Evolutionary conservation across 2,113 vertebrate species (phyloP), one percentile per base, ranked within the genome.

Genomic region (Rostratula benghalensis): DNA sequence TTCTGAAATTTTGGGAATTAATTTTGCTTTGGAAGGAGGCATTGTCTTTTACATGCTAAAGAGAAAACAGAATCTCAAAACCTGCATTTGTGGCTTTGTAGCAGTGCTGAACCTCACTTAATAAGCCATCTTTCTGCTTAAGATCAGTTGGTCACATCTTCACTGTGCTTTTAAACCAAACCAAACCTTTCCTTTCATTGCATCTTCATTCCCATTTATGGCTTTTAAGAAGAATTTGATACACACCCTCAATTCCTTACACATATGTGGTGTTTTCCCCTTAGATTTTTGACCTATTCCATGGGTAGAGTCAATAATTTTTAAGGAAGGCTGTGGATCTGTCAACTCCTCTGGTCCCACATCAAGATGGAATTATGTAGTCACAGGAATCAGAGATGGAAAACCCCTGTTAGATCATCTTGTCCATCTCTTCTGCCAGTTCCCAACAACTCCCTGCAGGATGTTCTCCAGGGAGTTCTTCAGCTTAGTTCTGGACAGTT

Each of bases 341-440:
- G 81, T 91, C 84, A 89, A 7, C 48, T 84, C 69, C 71, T 84
- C 89, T 87, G 78, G 84, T 97, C 48, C 64, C 65, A 4, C 85
- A 69, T 81, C 65, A 45, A 68, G 83, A 28, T 37, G 61, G 61
- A 92, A 82, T 94, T 93, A 87, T 2, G 27, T 83, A 56, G 81
- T 78, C 56, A 73, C 77, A 82, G 83, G 82, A 79, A 92, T 90
- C 63, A 74, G 89, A 91, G 76, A 28, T 87, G 93, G 82, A 80
- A 93, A 94, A 81, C 87, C n/a, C 22, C 69, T 48, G 18, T 92
- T 56, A 94, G 64, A 64, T 95, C 95, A 96, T 89, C 64, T 51
- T 82, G 91, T 76, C 94, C 91, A n/a, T 56, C 76, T 76, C 76
- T 75, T 69, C 75, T 95, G 93, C 96, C 93, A 95, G 91, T 71